Evolutionary conservation across 2,888 invertebrate species (phyloP).

Genomic region (Pegoplata infirma): DNA sequence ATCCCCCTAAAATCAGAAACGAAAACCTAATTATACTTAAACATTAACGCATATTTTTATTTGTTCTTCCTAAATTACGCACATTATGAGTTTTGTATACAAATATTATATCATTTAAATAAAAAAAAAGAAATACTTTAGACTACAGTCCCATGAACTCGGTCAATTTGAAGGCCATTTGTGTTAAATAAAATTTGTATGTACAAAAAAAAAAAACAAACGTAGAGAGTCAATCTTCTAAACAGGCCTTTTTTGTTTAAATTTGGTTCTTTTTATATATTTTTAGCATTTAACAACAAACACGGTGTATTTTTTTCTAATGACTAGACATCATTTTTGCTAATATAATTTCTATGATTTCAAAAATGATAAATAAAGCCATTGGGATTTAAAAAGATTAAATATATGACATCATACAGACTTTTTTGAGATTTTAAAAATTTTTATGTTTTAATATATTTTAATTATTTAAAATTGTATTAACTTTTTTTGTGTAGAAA

Average conservation of each 20-base stretch:
- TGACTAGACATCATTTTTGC: constrained; percentile 22
- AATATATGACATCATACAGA: too few relatives aligned
- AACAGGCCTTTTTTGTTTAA: neutral
- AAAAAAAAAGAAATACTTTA: neutral
- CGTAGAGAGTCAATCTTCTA: constrained; percentile 10
- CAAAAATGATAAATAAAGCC: too few relatives aligned
- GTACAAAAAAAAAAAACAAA: neutral
- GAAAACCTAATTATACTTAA: too few relatives aligned
- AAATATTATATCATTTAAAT: neutral
- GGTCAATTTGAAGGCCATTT: constrained; percentile 72
- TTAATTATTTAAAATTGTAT: too few relatives aligned
- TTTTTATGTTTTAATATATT: too few relatives aligned
- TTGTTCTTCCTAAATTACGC: neutral
- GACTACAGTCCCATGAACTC: constrained; percentile 69
- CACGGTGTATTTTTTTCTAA: neutral
- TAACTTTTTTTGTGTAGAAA: too few relatives aligned
- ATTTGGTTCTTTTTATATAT: neutral
- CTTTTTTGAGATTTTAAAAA: too few relatives aligned
- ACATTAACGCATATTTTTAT: too few relatives aligned
- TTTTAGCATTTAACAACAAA: neutral
- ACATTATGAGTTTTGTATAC: neutral
- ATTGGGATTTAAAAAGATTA: too few relatives aligned
- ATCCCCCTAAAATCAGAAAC: too few relatives aligned
- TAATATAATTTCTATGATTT: too few relatives aligned
- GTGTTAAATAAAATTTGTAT: constrained; percentile 2